A percentile compares a stretch with the other conserved stretches of the same genome.
These are phyloP conservation scores for Mactra quadrangularis DNA, from an alignment of 1,140 invertebrate species.

Conservation along the genomic window DNA sequence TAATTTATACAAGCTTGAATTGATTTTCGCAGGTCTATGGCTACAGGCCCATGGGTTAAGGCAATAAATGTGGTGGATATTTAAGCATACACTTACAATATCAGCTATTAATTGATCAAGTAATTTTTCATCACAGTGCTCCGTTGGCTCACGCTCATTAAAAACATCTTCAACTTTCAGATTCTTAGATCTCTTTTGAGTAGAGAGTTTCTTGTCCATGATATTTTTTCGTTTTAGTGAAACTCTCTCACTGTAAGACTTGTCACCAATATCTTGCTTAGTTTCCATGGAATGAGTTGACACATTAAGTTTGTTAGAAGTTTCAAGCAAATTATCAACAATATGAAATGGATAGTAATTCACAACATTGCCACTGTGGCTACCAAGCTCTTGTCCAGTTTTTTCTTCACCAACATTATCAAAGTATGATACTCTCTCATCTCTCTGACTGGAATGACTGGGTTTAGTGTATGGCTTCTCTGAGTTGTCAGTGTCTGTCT, in stretches of 20 bases:
- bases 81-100: constrained; percentile 60
- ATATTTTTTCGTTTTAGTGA: constrained; percentile 1
- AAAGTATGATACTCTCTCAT: background rate
- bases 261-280: no score
- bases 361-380: background rate
- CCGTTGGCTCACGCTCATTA: background rate
- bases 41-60: no score
- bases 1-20: no score
- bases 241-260: no score
- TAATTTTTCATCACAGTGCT: constrained; percentile 56
- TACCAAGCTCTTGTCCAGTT: background rate
- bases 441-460: background rate
- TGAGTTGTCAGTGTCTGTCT: background rate
- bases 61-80: no score
- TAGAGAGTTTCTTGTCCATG: no score
- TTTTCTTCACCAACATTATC: background rate
- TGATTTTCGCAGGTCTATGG: no score
- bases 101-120: constrained; percentile 70
- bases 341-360: constrained; percentile 66
- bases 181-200: constrained; percentile 19
- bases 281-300: no score
- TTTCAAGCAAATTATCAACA: constrained; percentile 64
- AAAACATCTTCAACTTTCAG: constrained; percentile 61
- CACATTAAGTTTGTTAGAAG: no score
- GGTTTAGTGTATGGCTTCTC: background rate